Conservation (phyloP, 1,140 invertebrate genomes). For the Lanistes nyassanus region DNA sequence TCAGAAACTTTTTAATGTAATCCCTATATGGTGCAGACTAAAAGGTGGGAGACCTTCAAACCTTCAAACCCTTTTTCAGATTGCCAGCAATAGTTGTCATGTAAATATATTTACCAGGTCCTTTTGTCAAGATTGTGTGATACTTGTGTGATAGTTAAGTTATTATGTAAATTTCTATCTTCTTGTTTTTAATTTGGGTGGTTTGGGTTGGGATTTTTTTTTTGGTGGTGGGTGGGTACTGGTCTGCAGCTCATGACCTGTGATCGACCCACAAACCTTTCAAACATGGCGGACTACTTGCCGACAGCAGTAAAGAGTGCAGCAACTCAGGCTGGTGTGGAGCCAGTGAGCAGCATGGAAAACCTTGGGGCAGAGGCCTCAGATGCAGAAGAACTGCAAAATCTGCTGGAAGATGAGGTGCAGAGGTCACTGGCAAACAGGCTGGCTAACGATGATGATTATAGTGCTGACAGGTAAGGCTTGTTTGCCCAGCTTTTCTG, state of each 20-base stretch:
- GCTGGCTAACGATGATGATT: conserved; percentile 68
- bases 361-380: conserved; percentile 65
- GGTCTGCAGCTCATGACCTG: conserved; percentile 65
- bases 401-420: conserved; percentile 68
- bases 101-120: too few relatives aligned
- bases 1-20: too few relatives aligned
- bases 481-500: not conserved
- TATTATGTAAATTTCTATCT: not conserved
- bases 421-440: conserved; percentile 62
- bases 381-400: conserved; percentile 65
- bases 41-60: too few relatives aligned
- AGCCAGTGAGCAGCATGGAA: conserved; percentile 67
- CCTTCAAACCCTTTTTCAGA: too few relatives aligned
- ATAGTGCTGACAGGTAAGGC: conserved; percentile 65
- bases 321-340: conserved; percentile 68
- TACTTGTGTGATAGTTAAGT: not conserved
- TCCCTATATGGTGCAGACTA: too few relatives aligned
- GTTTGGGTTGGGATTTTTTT: not conserved
- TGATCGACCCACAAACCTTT: conserved; percentile 36
- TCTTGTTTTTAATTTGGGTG: not conserved
- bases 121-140: not conserved
- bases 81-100: too few relatives aligned
- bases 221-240: too few relatives aligned
- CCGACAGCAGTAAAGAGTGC: conserved; percentile 69
- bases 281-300: conserved; percentile 46